Conservation (phyloP, 2,797 vertebrate genomes). For the Muscicapa striata region DNA sequence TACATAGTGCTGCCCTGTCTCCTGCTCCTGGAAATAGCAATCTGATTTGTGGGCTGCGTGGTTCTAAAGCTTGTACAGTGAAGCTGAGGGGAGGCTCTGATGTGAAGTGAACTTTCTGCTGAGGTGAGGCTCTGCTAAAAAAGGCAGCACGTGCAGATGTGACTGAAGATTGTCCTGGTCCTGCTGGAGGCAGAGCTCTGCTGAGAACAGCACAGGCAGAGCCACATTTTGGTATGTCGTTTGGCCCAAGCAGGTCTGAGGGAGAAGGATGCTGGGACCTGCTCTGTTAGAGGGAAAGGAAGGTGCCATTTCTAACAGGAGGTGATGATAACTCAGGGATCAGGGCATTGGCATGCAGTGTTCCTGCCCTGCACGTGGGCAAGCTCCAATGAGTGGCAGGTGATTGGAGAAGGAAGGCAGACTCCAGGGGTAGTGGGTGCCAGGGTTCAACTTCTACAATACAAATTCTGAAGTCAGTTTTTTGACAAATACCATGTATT, state of each 20-base stretch:
- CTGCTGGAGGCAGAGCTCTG: background rate
- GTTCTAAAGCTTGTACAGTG: background rate
- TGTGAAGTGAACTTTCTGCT: background rate
- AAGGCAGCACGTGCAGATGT: background rate
- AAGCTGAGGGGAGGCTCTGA: background rate
- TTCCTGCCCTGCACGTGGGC: background rate
- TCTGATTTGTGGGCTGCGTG: background rate
- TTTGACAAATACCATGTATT: background rate
- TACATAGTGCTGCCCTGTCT: background rate
- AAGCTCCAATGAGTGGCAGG: background rate
- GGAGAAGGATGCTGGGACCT: background rate
- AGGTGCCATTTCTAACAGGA: background rate
- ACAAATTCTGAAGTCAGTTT: background rate
- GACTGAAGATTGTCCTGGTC: background rate
- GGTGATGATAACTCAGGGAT: background rate
- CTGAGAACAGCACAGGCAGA: background rate
- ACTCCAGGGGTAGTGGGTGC: background rate
- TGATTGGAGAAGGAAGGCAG: background rate
- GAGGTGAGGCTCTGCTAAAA: background rate
- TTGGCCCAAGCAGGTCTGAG: background rate
- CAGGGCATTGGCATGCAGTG: fast-evolving
- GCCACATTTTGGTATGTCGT: fast-evolving
- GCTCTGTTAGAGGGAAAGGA: background rate
- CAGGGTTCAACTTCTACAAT: background rate
- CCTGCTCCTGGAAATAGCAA: background rate